Percentiles rank a stretch among this genome's conserved stretches.
phyloP scores from a whole-genome alignment of 2,888 invertebrate species.

The Drosophila picticornis region DNA sequence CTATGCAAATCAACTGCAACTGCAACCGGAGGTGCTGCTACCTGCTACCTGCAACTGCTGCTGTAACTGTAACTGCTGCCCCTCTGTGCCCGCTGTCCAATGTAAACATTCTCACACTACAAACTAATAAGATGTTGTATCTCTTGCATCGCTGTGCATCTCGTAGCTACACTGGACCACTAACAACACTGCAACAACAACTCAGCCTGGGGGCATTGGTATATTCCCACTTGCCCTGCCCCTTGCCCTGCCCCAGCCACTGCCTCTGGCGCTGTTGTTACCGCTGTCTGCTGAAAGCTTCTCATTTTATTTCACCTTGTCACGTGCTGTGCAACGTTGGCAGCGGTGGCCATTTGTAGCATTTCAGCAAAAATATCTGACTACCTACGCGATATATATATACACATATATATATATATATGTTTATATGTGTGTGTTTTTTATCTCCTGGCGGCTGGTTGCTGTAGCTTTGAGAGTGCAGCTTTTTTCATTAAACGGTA shows the following conservation, averaged over 20 bases:
- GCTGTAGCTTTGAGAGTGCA: conserved; percentile 43
- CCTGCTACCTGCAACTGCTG: conserved; percentile 9
- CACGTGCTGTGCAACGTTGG: conserved; percentile 73
- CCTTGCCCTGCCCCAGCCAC: not conserved
- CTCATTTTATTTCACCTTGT: conserved; percentile 80
- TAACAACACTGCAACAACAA: conserved; percentile 18
- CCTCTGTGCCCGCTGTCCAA: conserved; percentile 22
- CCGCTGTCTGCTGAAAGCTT: conserved; percentile 70
- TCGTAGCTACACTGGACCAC: conserved; percentile 30
- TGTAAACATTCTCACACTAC: conserved; percentile 60
- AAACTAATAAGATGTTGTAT: conserved; percentile 78
- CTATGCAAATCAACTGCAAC: conserved; percentile 59
- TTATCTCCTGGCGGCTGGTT: conserved; percentile 11
- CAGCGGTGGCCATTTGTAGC: conserved; percentile 79
- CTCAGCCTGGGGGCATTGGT: conserved; percentile 48
- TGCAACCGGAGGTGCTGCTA: conserved; percentile 14
- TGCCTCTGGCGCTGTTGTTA: conserved; percentile 6
- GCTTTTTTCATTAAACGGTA: conserved; percentile 80
- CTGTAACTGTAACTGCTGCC: conserved; percentile 4
- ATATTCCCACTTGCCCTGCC: conserved; percentile 13
- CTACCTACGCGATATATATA: conserved; percentile 68
- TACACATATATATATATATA: conserved; percentile 28
- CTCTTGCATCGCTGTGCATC: conserved; percentile 53
- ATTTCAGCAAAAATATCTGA: conserved; percentile 77
- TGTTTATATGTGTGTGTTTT: conserved; percentile 22